A percentile compares a stretch with the other conserved stretches of the same genome.
These are phyloP conservation scores for Archocentrus centrarchus DNA, from an alignment of 2,113 vertebrate genomes.

Conservation along the genomic window DNA sequence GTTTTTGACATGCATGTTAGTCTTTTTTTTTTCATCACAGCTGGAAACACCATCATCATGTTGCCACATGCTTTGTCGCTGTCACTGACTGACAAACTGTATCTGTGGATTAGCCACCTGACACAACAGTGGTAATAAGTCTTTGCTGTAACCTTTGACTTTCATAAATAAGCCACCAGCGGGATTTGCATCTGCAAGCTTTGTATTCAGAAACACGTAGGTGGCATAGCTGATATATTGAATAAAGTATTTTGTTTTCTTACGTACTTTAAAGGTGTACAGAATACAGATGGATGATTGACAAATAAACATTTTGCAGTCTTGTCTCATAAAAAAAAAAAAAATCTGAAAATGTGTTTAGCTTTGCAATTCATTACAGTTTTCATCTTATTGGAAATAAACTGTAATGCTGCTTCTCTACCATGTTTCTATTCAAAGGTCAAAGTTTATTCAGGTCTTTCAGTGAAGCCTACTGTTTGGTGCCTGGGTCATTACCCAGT, in stretches of 20 bases:
- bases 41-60: constrained; percentile 16
- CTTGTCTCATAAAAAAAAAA: background rate
- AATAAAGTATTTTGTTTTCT: background rate
- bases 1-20: background rate
- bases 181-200: background rate
- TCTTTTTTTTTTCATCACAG: constrained; percentile 38
- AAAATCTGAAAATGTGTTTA: background rate
- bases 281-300: background rate
- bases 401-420: background rate
- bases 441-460: background rate
- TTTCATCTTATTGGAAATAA: background rate
- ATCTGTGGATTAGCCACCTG: background rate
- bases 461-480: background rate
- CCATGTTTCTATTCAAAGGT: background rate
- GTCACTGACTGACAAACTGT: background rate
- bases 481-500: background rate
- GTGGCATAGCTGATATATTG: background rate
- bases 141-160: constrained; percentile 17
- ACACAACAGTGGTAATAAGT: background rate
- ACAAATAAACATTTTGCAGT: background rate
- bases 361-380: background rate
- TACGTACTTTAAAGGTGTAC: background rate
- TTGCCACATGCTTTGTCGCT: background rate
- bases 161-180: background rate
- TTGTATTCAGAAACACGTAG: background rate